Evolutionary conservation across 1,140 invertebrate species (phyloP), one percentile per base, ranked within the genome.

Genomic region (Himalopsyche phryganea): DNA sequence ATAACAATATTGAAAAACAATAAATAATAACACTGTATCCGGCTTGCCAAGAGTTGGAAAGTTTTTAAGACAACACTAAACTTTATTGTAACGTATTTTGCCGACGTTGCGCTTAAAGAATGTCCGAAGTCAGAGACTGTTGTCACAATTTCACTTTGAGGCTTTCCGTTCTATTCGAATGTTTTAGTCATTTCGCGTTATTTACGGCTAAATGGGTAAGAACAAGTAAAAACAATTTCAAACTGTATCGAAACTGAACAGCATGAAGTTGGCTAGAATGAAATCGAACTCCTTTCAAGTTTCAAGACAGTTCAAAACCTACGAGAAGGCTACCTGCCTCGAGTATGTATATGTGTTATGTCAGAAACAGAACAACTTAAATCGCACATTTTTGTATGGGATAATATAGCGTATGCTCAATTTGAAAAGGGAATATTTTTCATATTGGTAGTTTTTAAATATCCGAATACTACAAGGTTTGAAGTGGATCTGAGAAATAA

Each of bases 291-390:
- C 32, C 17, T 19, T 9, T n/a, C 10, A 36, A 36, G n/a, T 36
- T 20, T 50, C 19, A 13, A 15, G 6, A 18, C 0, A 50, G 35
- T 2, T 2, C 17, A 36, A 38, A 15, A 36, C 33, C 15, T 23
- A 13, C 41, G 36, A 51, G 50, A 53, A 44, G 40, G 33, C 50
- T 53, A 53, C 50, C 50, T 53, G 50, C 20, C 50, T 51, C 50
- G 19, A 42, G 23, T 51, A 41, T 42, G 38, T 51, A 19, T 51
- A 51, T 53, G 50, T 28, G 44, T 1, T 10, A 11, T 2, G 14
- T 45, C 23, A 53, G 9, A 41, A 41, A 40, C n/a, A 44, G 14
- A 52, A 53, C 14, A 40, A 7, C 20, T 11, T 44, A 53, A 53
- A 15, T 19, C 28, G 7, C 19, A 11, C 17, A 13, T n/a, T 14